Percentiles rank a stretch among this genome's conserved stretches.
These are phyloP conservation scores for Synodontis membranacea DNA, from an alignment of 2,113 vertebrate species.

Conservation along the genomic window DNA sequence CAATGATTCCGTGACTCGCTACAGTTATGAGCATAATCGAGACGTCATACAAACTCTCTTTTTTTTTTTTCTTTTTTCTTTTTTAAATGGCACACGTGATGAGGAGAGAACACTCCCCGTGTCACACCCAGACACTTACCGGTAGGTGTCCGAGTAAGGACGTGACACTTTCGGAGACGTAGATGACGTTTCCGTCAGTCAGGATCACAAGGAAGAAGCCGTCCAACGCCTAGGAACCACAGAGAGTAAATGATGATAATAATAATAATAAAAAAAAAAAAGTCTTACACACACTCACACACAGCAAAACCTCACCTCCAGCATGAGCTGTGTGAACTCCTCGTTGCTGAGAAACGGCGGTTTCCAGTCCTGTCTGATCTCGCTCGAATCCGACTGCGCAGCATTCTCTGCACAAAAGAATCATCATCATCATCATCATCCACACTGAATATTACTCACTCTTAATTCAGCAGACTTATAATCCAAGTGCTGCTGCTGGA, in stretches of 20 bases:
- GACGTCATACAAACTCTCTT: too few relatives aligned
- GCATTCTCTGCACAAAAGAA: slow-evolving; percentile 80
- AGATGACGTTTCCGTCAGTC: slow-evolving; percentile 97
- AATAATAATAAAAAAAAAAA: not conserved
- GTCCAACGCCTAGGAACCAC: slow-evolving; percentile 85
- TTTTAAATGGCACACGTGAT: too few relatives aligned
- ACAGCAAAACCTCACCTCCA: slow-evolving; percentile 81
- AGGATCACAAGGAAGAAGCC: slow-evolving; percentile 98
- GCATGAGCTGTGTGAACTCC: slow-evolving; percentile 98
- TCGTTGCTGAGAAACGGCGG: slow-evolving; percentile 97
- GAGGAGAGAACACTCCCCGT: not conserved
- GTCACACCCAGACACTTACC: slow-evolving; percentile 76
- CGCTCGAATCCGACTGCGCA: slow-evolving; percentile 93
- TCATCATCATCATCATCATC: not conserved
- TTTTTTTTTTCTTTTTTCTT: too few relatives aligned
- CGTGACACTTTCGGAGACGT: slow-evolving; percentile 93
- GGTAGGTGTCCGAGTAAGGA: slow-evolving; percentile 95
- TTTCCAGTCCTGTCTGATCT: slow-evolving; percentile 98
- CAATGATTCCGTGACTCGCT: too few relatives aligned
- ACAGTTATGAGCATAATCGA: too few relatives aligned
- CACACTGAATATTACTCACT: not conserved
- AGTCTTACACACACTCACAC: not conserved
- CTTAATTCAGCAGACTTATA: too few relatives aligned
- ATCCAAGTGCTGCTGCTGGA: too few relatives aligned
- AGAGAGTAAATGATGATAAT: not conserved